Percentiles rank a stretch among this genome's conserved stretches.
phyloP scores from a whole-genome alignment of 2,797 vertebrate species.

The Notamacropus eugenii region DNA sequence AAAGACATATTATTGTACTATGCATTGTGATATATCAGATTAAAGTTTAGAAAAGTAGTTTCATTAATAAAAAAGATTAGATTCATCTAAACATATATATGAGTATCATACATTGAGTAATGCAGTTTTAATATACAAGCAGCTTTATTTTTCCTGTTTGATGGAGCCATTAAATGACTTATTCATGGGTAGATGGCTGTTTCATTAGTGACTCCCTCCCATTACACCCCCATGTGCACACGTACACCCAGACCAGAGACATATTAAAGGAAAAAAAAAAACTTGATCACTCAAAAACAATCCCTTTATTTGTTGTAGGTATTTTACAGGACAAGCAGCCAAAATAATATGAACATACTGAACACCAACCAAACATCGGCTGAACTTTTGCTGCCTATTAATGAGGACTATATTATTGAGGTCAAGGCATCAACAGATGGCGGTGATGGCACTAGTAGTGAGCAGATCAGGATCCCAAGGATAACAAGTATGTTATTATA shows the following conservation, averaged over 20 bases:
- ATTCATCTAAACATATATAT: neutral
- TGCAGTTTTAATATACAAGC: fast-evolving
- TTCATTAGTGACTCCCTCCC: neutral
- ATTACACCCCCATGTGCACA: neutral
- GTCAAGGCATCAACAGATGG: conserved; percentile 92
- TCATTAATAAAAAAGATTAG: neutral
- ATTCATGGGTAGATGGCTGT: neutral
- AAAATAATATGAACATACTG: conserved; percentile 85
- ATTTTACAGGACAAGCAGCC: conserved; percentile 90
- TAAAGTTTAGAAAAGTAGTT: neutral
- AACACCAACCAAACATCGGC: conserved; percentile 89
- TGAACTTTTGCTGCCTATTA: conserved; percentile 89
- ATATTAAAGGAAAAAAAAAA: neutral
- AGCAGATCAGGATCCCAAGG: conserved; percentile 94
- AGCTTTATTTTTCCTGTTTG: neutral
- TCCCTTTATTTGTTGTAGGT: conserved; percentile 84
- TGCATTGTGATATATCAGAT: neutral
- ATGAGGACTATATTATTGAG: conserved; percentile 93
- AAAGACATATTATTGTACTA: neutral
- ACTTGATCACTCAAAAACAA: neutral
- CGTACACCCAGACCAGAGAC: neutral
- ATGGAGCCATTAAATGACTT: no score
- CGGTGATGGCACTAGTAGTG: conserved; percentile 92
- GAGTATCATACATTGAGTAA: neutral
- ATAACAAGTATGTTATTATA: conserved; percentile 88